Base-by-base conservation (phyloP, 2,888 invertebrate species). In the Atrina japonica region DNA sequence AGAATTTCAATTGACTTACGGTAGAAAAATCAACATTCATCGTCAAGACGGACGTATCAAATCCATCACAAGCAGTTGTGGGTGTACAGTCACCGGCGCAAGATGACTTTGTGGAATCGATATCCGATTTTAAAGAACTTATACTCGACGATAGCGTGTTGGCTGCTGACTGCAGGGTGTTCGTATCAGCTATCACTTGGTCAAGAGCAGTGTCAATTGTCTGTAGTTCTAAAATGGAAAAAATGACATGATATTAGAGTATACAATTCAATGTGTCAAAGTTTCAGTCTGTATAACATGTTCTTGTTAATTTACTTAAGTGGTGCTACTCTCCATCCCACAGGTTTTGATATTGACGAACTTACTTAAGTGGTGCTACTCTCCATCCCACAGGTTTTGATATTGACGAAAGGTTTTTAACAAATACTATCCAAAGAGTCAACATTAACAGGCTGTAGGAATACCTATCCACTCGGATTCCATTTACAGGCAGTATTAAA, bases 121-220 rank as follows among this genome's bases (percentile, higher is more conserved):
- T 81, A 18, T 71, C 70, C 1, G 74, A 67, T 9, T 70, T 66
- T 1, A 81, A 66, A 3, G 61, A 66, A 41, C 64, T 70, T 50
- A 81, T 65, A 25, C 66, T 60, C 0, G 76, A 58, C 1, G 76
- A 61, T n/a, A 81, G 70, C 14, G 72, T 73, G 45, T 76, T 64
- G 3, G 78, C 70, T 2, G 78, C 77, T 14, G 63, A 45, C 29
- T 75, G 61, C 16, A 81, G 52, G 0, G 71, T 61, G 41, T 73
- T 68, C 21, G 69, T 73, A 63, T 78, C 80, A 0, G 64, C 23
- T 0, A 77, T 77, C 5, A 76, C 77, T 40, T 73, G 71, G 11
- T 74, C 74, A 41, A 81, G 52, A 6, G 74, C 70, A 23, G 71
- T 74, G 40, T 78, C 78, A 25, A 81, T 77, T 49, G 75, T 69